Evolutionary conservation across 2,888 invertebrate species (phyloP).

Genomic region (Lomographa bimaculata): DNA sequence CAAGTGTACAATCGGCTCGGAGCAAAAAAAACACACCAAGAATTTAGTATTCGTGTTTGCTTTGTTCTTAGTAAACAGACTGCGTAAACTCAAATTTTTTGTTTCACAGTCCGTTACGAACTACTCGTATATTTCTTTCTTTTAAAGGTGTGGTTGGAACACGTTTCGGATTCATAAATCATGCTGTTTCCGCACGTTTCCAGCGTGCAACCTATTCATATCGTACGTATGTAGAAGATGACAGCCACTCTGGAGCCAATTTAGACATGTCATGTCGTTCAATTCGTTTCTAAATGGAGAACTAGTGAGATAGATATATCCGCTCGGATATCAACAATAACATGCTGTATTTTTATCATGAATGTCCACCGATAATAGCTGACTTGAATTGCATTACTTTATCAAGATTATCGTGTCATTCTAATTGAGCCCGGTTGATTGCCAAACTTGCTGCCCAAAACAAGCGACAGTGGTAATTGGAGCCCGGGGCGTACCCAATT

Average conservation of each 20-base stretch:
- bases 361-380: too few species aligned
- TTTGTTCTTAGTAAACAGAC: conserved; percentile 20
- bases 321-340: too few species aligned
- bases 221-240: conserved; percentile 41
- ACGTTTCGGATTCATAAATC: conserved; percentile 38
- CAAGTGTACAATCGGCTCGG: conserved; percentile 34
- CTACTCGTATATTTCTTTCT: conserved; percentile 27
- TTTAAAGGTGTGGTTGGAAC: conserved; percentile 3
- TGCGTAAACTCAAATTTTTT: conserved; percentile 25
- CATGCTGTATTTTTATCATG: too few species aligned
- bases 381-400: conserved; percentile 36
- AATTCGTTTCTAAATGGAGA: conserved; percentile 42
- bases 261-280: conserved; percentile 54
- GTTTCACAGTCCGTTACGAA: conserved; percentile 23
- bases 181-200: conserved; percentile 41
- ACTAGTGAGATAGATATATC: conserved; percentile 5
- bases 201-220: conserved; percentile 46
- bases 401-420: conserved; percentile 39
- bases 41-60: conserved; percentile 34
- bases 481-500: conserved; percentile 57
- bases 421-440: conserved; percentile 41
- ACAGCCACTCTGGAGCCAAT: conserved; percentile 50
- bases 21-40: conserved; percentile 42
- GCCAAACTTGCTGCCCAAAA: conserved; percentile 40
- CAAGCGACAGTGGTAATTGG: conserved; percentile 53